Percentiles rank a stretch among this genome's conserved stretches.
These are phyloP conservation scores for Apistogramma diplotaenia DNA, from an alignment of 2,113 vertebrate species.

Conservation along the genomic window DNA sequence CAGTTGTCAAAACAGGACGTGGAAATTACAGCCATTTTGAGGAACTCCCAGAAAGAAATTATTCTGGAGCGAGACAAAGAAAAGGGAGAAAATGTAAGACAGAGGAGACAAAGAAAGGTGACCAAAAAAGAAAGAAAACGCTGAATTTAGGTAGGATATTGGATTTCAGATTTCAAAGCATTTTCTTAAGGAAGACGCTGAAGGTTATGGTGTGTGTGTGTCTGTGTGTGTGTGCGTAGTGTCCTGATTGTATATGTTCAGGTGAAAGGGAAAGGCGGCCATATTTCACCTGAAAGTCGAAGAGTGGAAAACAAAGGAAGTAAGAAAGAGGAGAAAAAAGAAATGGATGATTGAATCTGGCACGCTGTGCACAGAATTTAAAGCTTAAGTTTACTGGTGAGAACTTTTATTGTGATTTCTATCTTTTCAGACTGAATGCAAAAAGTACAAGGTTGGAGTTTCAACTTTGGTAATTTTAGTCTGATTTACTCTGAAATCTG, in stretches of 20 bases:
- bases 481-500: background rate
- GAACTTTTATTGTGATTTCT: background rate
- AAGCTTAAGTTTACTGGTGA: background rate
- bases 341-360: background rate
- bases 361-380: background rate
- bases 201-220: background rate
- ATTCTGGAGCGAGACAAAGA: constrained; percentile 36
- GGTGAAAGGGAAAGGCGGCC: background rate
- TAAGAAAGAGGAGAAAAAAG: background rate
- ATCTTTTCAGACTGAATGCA: background rate
- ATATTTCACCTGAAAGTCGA: background rate
- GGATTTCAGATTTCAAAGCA: constrained; percentile 32
- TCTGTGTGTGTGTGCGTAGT: background rate
- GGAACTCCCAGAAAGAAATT: constrained; percentile 48
- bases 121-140: background rate
- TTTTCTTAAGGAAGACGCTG: constrained; percentile 30
- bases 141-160: constrained; percentile 21
- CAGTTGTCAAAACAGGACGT: constrained; percentile 53
- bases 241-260: background rate
- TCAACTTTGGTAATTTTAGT: background rate
- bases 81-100: background rate
- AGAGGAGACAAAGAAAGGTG: background rate
- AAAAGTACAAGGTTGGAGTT: background rate
- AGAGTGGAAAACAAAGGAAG: background rate
- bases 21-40: constrained; percentile 63